Conservation (phyloP, 2,888 invertebrate genomes). For the Sericinus montela region DNA sequence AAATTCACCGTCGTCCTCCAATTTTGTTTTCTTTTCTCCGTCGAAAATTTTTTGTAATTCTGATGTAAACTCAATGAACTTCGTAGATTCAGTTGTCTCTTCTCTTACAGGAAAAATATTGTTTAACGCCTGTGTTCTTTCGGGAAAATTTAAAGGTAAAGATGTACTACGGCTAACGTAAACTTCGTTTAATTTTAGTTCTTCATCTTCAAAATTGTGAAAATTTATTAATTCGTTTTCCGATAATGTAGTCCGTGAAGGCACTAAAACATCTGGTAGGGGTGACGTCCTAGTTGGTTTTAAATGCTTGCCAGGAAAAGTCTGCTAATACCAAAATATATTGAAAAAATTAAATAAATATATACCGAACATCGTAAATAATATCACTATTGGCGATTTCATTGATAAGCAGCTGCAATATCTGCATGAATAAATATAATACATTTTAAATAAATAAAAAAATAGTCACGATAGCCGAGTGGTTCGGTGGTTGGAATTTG, state of each 20-base stretch:
- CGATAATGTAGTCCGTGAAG: conserved; percentile 35
- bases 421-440: no score
- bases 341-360: no score
- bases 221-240: conserved; percentile 28
- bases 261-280: conserved; percentile 27
- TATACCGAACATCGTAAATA: no score
- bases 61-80: conserved; percentile 11
- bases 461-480: no score
- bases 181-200: conserved; percentile 19
- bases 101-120: conserved; percentile 24
- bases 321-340: conserved; percentile 2
- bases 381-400: no score
- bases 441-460: no score
- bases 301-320: conserved; percentile 7
- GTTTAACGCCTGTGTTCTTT: conserved; percentile 25
- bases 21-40: conserved; percentile 25
- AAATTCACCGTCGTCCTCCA: conserved; percentile 32
- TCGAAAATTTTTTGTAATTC: conserved; percentile 19
- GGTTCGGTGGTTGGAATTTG: no score
- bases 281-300: conserved; percentile 37
- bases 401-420: no score
- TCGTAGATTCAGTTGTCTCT: conserved; percentile 18
- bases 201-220: conserved; percentile 30
- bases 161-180: conserved; percentile 28
- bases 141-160: conserved; percentile 19